Evolutionary conservation across 2,888 invertebrate species (phyloP).

Genomic region (Ectropis crepuscularia): DNA sequence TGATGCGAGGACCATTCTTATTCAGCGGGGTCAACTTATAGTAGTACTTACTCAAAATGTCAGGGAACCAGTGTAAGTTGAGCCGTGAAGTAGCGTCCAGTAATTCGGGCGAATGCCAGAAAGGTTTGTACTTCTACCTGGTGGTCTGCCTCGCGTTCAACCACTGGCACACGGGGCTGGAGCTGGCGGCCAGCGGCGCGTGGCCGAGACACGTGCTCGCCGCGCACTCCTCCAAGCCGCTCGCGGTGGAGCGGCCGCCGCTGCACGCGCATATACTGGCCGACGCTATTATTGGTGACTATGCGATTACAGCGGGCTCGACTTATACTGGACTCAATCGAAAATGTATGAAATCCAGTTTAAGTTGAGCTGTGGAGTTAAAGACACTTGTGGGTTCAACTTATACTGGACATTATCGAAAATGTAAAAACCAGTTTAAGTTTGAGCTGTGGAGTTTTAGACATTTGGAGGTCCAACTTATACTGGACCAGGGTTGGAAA

Average conservation of each 20-base stretch:
- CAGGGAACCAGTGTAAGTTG: too few species aligned
- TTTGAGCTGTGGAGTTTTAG: too few species aligned
- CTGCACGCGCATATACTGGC: conserved; percentile 94
- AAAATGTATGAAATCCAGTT: background rate
- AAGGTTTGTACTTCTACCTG: conserved; percentile 94
- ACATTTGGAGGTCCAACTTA: background rate
- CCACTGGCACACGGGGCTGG: conserved; percentile 97
- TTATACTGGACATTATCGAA: background rate
- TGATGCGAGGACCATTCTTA: too few species aligned
- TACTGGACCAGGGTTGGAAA: too few species aligned
- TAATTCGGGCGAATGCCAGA: too few species aligned
- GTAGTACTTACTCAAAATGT: too few species aligned
- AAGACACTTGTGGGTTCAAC: background rate
- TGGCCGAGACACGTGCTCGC: conserved; percentile 97
- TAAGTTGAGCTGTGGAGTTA: background rate
- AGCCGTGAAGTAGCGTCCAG: too few species aligned
- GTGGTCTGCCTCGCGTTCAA: conserved; percentile 97
- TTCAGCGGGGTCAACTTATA: too few species aligned
- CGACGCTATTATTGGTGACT: conserved; percentile 92
- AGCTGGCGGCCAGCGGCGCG: conserved; percentile 86
- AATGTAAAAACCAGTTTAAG: too few species aligned
- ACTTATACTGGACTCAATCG: background rate
- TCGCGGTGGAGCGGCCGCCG: conserved; percentile 93
- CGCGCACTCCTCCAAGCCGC: conserved; percentile 96
- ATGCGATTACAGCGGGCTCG: background rate